Conservation (phyloP, 2,113 vertebrate genomes). For the Hydrochoerus hydrochaeris region DNA sequence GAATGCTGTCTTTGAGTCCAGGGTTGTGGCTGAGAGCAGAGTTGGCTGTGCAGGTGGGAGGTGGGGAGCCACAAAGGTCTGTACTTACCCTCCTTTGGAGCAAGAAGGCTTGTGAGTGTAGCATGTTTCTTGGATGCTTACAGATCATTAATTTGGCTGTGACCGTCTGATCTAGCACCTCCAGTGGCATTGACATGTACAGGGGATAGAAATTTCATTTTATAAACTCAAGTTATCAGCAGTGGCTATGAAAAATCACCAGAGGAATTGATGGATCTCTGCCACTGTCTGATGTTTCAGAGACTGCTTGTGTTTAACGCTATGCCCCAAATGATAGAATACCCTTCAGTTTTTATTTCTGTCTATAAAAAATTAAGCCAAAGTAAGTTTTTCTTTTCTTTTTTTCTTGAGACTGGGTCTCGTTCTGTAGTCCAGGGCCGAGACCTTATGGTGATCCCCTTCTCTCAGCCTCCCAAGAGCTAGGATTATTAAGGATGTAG, state of each 20-base stretch:
- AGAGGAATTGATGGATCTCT: neutral
- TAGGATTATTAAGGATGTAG: neutral
- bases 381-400: neutral
- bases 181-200: neutral
- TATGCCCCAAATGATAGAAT: slow-evolving; percentile 25
- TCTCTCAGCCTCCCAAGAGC: neutral
- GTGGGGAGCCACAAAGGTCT: neutral
- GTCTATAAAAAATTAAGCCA: neutral
- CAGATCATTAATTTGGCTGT: neutral
- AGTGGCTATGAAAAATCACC: slow-evolving; percentile 38
- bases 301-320: slow-evolving; percentile 13
- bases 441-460: neutral
- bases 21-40: neutral
- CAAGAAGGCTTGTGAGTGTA: neutral
- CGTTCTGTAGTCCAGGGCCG: neutral
- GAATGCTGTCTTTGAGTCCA: neutral
- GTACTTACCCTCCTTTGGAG: neutral
- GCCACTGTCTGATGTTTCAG: neutral
- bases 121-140: neutral
- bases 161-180: neutral
- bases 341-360: neutral
- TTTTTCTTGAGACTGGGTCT: neutral
- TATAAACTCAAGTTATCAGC: slow-evolving; percentile 36
- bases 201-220: slow-evolving; percentile 37
- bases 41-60: neutral